A percentile compares a stretch with the other conserved stretches of the same genome.
Evolutionary conservation across 1,140 invertebrate genomes (phyloP).

Genomic region (Spodoptera litura): DNA sequence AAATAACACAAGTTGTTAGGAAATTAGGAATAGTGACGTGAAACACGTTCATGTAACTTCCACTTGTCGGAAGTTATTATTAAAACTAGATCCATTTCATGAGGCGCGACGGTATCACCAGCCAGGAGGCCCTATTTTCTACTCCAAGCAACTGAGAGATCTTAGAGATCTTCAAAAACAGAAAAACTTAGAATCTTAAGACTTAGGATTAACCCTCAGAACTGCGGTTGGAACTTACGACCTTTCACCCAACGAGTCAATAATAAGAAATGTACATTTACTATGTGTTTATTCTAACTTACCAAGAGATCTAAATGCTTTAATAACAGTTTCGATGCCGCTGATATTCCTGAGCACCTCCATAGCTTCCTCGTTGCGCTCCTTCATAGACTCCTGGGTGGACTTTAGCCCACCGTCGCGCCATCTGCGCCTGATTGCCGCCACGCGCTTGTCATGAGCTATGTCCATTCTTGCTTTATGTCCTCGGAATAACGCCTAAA

Average conservation of each 20-base stretch:
- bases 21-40: not conserved
- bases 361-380: conserved; percentile 82
- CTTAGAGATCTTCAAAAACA: too few species aligned
- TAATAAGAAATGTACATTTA: too few species aligned
- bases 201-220: too few species aligned
- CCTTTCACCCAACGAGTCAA: too few species aligned
- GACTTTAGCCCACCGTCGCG: conserved; percentile 82
- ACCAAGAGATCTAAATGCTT: conserved; percentile 79
- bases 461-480: conserved; percentile 81
- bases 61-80: too few species aligned
- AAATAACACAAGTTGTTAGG: conserved; percentile 41
- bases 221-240: too few species aligned
- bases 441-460: conserved; percentile 65
- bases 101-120: too few species aligned
- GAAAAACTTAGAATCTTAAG: too few species aligned
- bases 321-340: conserved; percentile 80
- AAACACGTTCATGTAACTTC: too few species aligned
- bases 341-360: conserved; percentile 75
- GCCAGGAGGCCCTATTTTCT: too few species aligned
- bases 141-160: too few species aligned
- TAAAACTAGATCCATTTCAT: too few species aligned
- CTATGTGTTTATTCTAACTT: conserved; percentile 18
- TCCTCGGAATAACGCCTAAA: conserved; percentile 88
- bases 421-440: conserved; percentile 82
- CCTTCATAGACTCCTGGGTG: conserved; percentile 75